A percentile compares a stretch with the other conserved stretches of the same genome.
phyloP scores from a whole-genome alignment of 2,797 vertebrate genomes.

The Fratercula arctica region DNA sequence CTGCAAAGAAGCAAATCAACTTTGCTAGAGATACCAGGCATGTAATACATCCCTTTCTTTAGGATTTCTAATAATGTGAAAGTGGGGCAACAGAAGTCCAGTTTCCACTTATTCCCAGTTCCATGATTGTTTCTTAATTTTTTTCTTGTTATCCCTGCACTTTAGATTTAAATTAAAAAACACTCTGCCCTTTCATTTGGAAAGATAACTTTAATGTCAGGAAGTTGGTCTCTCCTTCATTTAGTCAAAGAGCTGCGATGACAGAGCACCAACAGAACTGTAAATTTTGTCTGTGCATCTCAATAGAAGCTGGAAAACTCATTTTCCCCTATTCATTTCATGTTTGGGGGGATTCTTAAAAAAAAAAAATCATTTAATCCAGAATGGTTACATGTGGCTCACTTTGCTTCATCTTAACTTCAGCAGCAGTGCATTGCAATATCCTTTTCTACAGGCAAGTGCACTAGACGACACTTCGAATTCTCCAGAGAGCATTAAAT shows the following conservation, averaged over 20 bases:
- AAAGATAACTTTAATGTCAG: constrained; percentile 23
- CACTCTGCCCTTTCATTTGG: constrained; percentile 1
- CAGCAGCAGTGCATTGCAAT: background rate
- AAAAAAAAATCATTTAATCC: background rate
- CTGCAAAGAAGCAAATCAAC: background rate
- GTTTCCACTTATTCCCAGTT: background rate
- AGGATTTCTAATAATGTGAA: background rate
- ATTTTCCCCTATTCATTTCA: background rate
- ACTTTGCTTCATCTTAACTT: background rate
- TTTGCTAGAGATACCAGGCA: background rate
- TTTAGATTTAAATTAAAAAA: constrained; percentile 15
- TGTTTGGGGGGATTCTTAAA: background rate
- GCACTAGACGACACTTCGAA: background rate
- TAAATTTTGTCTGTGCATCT: constrained; percentile 44
- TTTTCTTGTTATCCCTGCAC: background rate
- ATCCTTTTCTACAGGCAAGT: background rate
- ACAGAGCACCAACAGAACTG: constrained; percentile 62
- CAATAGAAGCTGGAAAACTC: background rate
- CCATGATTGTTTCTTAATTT: background rate
- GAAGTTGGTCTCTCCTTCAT: constrained; percentile 50
- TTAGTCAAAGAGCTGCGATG: constrained; percentile 27
- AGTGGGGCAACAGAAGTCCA: background rate
- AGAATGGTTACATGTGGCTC: background rate
- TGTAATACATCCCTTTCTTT: background rate
- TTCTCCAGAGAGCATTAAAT: background rate